Percentiles rank a stretch among this genome's conserved stretches.
phyloP scores from a whole-genome alignment of 2,797 vertebrate genomes.

The Ceyx erithaca region DNA sequence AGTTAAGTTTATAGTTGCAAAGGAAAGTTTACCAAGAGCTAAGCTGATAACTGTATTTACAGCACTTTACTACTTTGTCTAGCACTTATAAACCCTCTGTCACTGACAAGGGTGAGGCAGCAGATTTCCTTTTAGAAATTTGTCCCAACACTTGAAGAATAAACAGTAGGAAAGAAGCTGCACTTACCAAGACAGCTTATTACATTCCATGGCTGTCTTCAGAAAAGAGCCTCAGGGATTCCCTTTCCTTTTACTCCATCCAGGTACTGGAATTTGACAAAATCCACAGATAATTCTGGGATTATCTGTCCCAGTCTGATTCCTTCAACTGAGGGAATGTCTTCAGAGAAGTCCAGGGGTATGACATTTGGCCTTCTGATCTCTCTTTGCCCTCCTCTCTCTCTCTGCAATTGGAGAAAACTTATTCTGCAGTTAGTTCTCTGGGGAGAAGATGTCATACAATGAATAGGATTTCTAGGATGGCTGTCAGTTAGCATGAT shows the following conservation, averaged over 20 bases:
- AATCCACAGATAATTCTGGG: not conserved
- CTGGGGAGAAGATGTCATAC: not conserved
- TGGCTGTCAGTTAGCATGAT: slow-evolving; percentile 41
- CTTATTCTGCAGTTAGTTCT: not conserved
- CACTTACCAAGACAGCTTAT: not conserved
- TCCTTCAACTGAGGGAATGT: not conserved
- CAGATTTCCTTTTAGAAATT: not conserved
- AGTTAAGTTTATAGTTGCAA: not conserved
- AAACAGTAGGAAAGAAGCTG: not conserved
- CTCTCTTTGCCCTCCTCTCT: not conserved
- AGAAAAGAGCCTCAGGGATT: not conserved
- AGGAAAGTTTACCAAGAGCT: not conserved
- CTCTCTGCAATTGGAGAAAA: not conserved
- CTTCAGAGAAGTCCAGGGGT: not conserved
- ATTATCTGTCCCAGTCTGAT: not conserved
- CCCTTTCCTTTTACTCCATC: not conserved
- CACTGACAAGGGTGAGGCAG: not conserved
- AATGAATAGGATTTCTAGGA: slow-evolving; percentile 2
- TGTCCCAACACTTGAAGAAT: not conserved
- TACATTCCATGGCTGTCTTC: not conserved
- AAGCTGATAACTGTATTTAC: not conserved
- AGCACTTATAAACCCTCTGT: not conserved
- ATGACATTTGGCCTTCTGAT: not conserved
- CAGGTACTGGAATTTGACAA: not conserved
- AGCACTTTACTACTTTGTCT: not conserved